These are phyloP conservation scores for Cataglyphis albicans DNA, from an alignment of 2,888 invertebrate genomes.

Conservation along the genomic window DNA sequence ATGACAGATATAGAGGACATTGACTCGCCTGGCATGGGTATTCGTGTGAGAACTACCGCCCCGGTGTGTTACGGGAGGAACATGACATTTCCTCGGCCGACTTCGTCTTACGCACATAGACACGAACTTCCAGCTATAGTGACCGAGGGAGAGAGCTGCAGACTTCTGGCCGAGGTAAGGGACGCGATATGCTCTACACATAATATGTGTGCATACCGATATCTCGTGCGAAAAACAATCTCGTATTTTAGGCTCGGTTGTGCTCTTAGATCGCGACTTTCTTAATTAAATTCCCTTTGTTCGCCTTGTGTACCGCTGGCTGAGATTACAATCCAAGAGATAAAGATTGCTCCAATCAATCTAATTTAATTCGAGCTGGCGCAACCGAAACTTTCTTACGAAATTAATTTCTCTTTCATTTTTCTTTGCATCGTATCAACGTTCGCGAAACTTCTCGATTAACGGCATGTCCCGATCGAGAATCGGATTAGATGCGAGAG, in stretches of 20 bases:
- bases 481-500: conserved; percentile 21
- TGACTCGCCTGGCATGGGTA: conserved; percentile 77
- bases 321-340: neutral
- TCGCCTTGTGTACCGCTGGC: neutral
- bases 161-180: conserved; percentile 84
- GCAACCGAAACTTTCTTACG: conserved; percentile 13
- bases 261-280: neutral
- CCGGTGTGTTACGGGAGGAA: conserved; percentile 88
- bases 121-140: conserved; percentile 90
- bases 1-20: conserved; percentile 82
- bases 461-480: neutral
- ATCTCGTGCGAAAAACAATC: neutral
- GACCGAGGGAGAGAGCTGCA: conserved; percentile 88
- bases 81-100: conserved; percentile 89
- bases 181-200: neutral
- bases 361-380: neutral
- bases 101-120: conserved; percentile 86
- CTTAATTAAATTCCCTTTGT: neutral
- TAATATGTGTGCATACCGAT: neutral
- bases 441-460: neutral
- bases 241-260: neutral
- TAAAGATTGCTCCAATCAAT: neutral
- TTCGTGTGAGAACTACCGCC: conserved; percentile 81
- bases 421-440: neutral
- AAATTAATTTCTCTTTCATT: neutral